phyloP scores from a whole-genome alignment of 2,113 vertebrate genomes.

The Syngnathus scovelli region DNA sequence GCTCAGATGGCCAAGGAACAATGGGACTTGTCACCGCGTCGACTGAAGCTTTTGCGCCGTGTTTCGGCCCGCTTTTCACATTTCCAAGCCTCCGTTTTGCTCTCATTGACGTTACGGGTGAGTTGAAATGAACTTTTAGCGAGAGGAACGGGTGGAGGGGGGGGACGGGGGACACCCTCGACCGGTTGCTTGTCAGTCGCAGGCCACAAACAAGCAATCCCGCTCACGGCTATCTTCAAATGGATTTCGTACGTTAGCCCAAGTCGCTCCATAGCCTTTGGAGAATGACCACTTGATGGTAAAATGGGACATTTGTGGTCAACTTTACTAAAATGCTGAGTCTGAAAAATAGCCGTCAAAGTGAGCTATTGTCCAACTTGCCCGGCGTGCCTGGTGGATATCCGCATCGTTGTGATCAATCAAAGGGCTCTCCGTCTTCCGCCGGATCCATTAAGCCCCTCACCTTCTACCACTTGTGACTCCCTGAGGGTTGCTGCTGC shows the following conservation, averaged over 20 bases:
- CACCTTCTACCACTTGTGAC: conserved; percentile 18
- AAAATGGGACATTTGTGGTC: conserved; percentile 13
- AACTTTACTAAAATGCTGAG: not conserved
- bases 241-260: no score
- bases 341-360: conserved; percentile 34
- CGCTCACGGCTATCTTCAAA: no score
- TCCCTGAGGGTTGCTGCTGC: conserved; percentile 35
- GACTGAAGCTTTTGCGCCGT: not conserved
- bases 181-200: no score
- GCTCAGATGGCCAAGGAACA: not conserved
- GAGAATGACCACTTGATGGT: not conserved
- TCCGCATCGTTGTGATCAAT: conserved; percentile 35
- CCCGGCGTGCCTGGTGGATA: conserved; percentile 29
- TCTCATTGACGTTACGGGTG: not conserved
- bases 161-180: no score
- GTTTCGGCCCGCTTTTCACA: not conserved
- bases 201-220: not conserved
- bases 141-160: not conserved
- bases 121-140: not conserved
- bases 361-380: conserved; percentile 22
- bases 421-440: conserved; percentile 27
- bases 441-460: conserved; percentile 9
- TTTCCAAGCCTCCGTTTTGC: not conserved
- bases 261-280: not conserved
- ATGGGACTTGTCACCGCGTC: not conserved